Conservation (phyloP, 2,888 invertebrate species). For the Ypsolopha sequella region DNA sequence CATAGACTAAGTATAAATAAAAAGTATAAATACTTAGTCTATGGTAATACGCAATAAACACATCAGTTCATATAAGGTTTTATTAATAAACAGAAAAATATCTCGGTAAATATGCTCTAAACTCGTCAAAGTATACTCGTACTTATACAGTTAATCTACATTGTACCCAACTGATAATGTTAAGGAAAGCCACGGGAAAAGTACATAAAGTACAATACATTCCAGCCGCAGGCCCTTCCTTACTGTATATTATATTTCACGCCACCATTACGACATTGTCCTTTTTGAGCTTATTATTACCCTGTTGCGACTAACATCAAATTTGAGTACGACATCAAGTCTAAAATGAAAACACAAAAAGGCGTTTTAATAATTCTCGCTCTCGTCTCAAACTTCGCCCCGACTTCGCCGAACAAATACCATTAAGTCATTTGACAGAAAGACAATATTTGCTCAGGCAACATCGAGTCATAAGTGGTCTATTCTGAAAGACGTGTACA, state of each 20-base stretch:
- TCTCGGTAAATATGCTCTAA: too few relatives aligned
- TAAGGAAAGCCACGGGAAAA: too few relatives aligned
- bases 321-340: too few relatives aligned
- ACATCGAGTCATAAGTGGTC: slow-evolving; percentile 8
- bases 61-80: too few relatives aligned
- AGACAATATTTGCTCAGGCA: slow-evolving; percentile 25
- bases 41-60: too few relatives aligned
- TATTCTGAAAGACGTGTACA: not conserved
- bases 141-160: too few relatives aligned
- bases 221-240: not conserved
- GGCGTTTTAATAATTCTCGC: not conserved
- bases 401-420: slow-evolving; percentile 19
- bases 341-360: not conserved
- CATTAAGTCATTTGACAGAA: slow-evolving; percentile 25
- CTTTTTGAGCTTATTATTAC: not conserved
- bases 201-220: too few relatives aligned
- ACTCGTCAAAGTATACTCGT: too few relatives aligned
- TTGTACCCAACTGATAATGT: too few relatives aligned
- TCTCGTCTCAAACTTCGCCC: not conserved
- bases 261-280: not conserved
- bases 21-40: too few relatives aligned
- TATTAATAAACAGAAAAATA: too few relatives aligned
- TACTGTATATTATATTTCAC: not conserved
- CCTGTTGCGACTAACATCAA: not conserved
- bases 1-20: too few relatives aligned